These are phyloP conservation scores for Shargacucullia verbasci DNA, from an alignment of 2,888 invertebrate species.

Conservation along the genomic window DNA sequence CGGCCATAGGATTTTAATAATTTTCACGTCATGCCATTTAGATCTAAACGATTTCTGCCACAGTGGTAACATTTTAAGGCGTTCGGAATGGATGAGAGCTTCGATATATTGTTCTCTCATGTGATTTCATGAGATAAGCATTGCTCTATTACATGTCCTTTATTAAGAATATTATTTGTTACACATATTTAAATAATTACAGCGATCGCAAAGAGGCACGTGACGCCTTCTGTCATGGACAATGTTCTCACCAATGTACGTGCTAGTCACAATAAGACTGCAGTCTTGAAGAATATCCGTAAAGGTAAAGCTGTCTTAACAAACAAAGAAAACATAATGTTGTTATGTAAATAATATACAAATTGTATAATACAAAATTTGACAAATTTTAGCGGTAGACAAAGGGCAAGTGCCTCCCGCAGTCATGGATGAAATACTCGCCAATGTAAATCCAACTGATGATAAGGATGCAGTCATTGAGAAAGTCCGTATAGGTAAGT, in stretches of 20 bases:
- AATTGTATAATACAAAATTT: not conserved
- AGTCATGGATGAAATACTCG: slow-evolving; percentile 12
- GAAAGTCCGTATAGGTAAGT: slow-evolving; percentile 24
- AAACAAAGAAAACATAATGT: no score
- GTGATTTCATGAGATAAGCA: no score
- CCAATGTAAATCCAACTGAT: slow-evolving; percentile 6
- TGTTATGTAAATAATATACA: no score
- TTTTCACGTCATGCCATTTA: no score
- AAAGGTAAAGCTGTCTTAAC: no score
- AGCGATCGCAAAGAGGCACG: slow-evolving; percentile 33
- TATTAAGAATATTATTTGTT: no score
- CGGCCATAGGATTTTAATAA: no score
- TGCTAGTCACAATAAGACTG: slow-evolving; percentile 18
- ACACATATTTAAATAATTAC: not conserved
- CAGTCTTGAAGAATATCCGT: no score
- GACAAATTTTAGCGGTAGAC: slow-evolving; percentile 25
- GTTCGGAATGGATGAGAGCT: no score
- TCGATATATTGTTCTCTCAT: no score
- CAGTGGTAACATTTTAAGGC: no score
- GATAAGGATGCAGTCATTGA: not conserved
- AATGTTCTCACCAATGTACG: slow-evolving; percentile 23
- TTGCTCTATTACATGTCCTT: not conserved
- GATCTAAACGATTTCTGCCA: no score
- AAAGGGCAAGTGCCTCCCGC: slow-evolving; percentile 17
- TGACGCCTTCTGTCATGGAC: slow-evolving; percentile 3